Conservation (phyloP, 2,113 vertebrate genomes). For the Ageneiosus marmoratus region DNA sequence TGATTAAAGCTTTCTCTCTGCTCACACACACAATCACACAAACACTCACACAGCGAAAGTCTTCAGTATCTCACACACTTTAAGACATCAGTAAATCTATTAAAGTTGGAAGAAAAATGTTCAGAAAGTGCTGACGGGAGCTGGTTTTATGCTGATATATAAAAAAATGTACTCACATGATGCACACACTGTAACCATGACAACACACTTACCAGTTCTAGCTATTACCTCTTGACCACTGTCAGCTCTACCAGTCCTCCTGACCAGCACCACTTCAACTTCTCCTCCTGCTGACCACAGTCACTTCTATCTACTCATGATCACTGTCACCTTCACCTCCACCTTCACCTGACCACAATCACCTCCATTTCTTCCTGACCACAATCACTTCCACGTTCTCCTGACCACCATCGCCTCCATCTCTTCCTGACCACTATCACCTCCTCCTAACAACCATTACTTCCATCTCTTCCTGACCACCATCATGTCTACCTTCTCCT, state of each 20-base stretch:
- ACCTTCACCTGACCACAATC: background rate
- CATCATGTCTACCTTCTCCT: background rate
- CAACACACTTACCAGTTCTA: background rate
- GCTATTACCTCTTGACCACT: background rate
- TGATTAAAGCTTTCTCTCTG: conserved; percentile 26
- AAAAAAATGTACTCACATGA: background rate
- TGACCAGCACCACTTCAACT: background rate
- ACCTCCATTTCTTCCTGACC: background rate
- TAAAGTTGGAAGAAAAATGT: background rate
- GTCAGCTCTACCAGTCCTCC: background rate
- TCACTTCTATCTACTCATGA: background rate
- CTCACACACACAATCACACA: background rate
- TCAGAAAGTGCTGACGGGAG: background rate
- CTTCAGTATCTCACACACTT: background rate
- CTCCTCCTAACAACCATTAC: background rate
- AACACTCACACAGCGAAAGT: background rate
- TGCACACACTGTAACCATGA: background rate
- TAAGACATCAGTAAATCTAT: background rate
- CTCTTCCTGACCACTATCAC: background rate
- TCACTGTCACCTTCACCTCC: background rate
- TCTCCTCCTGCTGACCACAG: background rate
- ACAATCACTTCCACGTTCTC: background rate
- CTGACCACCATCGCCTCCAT: background rate
- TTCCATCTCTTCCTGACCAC: background rate
- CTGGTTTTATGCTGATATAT: background rate